These are phyloP conservation scores for Crenichthys baileyi DNA, from an alignment of 2,797 vertebrate genomes.

Conservation along the genomic window DNA sequence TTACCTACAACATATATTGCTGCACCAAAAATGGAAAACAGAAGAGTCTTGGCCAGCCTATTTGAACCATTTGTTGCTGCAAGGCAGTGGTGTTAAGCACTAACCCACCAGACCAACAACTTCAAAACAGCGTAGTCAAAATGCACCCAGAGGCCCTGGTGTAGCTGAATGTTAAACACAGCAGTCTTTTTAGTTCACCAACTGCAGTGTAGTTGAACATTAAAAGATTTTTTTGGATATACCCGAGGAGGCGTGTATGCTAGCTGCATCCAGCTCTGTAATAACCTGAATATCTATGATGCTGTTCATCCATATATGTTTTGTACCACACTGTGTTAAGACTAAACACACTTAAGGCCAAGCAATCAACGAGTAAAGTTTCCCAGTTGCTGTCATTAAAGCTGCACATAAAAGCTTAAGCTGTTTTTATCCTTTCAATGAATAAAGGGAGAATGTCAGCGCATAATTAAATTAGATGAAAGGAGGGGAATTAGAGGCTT, in stretches of 20 bases:
- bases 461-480: slow-evolving; percentile 82
- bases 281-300: slow-evolving; percentile 12
- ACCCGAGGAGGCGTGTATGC: neutral
- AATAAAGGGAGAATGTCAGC: slow-evolving; percentile 75
- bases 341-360: slow-evolving; percentile 74
- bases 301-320: slow-evolving; percentile 21
- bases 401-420: slow-evolving; percentile 78
- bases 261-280: slow-evolving; percentile 7
- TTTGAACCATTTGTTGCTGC: slow-evolving; percentile 9
- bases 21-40: slow-evolving; percentile 1
- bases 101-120: slow-evolving; percentile 13
- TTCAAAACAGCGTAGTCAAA: slow-evolving; percentile 29
- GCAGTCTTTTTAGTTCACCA: slow-evolving; percentile 14
- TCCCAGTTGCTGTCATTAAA: slow-evolving; percentile 73
- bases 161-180: slow-evolving; percentile 34
- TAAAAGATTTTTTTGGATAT: slow-evolving; percentile 26
- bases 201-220: slow-evolving; percentile 37
- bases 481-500: slow-evolving; percentile 77
- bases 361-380: slow-evolving; percentile 73
- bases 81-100: slow-evolving; percentile 2
- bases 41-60: neutral
- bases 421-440: slow-evolving; percentile 78
- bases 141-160: slow-evolving; percentile 20
- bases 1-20: neutral
- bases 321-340: slow-evolving; percentile 39